phyloP scores from a whole-genome alignment of 2,113 vertebrate species.

The Gulo gulo region DNA sequence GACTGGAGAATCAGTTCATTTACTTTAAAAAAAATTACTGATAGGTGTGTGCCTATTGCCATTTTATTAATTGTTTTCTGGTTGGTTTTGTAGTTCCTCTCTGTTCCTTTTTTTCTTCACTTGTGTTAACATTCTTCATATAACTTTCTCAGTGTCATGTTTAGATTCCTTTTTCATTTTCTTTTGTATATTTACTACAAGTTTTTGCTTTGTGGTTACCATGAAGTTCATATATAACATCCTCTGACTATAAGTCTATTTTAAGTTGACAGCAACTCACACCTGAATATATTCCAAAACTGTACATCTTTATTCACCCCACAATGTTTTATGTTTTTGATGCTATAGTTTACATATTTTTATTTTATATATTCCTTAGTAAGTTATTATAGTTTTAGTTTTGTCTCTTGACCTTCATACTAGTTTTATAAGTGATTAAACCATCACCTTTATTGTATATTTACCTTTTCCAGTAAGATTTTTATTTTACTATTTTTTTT shows the following conservation, averaged over 20 bases:
- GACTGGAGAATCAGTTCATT: background rate
- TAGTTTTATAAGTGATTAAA: background rate
- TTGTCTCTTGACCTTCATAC: background rate
- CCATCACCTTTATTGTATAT: background rate
- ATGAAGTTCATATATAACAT: background rate
- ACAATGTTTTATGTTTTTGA: background rate
- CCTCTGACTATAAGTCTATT: background rate
- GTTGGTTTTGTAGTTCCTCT: background rate
- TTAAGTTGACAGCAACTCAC: background rate
- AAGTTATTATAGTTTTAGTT: background rate
- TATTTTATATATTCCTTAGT: background rate
- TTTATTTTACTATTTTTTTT: background rate
- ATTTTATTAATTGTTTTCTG: background rate
- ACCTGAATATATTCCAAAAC: background rate
- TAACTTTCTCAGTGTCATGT: background rate
- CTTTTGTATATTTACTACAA: background rate
- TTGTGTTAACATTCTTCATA: background rate
- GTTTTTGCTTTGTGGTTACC: background rate
- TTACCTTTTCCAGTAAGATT: background rate
- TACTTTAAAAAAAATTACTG: background rate
- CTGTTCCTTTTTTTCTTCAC: background rate
- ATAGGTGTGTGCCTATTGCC: background rate
- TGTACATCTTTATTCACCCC: background rate
- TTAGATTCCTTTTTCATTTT: background rate
- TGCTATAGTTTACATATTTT: background rate